Conservation (phyloP, 2,888 invertebrate genomes). For the Podabrus alpinus region DNA sequence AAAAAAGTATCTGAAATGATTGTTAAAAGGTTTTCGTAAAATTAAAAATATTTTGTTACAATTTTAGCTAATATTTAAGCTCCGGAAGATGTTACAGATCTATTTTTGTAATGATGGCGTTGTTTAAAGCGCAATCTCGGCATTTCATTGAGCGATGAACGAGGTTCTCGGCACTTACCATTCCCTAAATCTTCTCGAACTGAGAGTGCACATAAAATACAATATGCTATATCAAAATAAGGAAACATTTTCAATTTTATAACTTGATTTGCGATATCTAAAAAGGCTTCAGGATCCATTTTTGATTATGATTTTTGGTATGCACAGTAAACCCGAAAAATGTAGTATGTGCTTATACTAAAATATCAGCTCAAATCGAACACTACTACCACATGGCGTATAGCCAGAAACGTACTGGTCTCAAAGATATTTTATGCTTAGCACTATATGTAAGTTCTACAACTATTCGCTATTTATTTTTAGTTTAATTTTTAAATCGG, state of each 20-base stretch:
- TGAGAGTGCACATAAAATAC: constrained; percentile 89
- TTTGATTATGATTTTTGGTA: constrained; percentile 30
- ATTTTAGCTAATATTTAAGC: not conserved
- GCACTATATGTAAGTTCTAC: constrained; percentile 17
- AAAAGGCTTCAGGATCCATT: constrained; percentile 96
- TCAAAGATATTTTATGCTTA: constrained; percentile 25
- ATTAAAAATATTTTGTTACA: not conserved
- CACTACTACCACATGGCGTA: constrained; percentile 22
- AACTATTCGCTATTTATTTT: constrained; percentile 26
- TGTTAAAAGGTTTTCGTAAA: not conserved
- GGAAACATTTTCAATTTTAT: constrained; percentile 99
- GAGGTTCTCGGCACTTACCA: constrained; percentile 63
- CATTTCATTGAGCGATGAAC: constrained; percentile 9
- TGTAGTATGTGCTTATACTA: constrained; percentile 16
- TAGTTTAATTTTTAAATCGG: constrained; percentile 19
- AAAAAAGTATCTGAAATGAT: not conserved
- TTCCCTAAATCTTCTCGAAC: constrained; percentile 93
- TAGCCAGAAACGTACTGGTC: constrained; percentile 28
- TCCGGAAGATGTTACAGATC: not conserved
- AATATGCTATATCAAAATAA: constrained; percentile 98
- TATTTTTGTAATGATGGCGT: constrained; percentile 8
- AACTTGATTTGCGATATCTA: constrained; percentile 98
- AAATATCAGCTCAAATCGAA: constrained; percentile 30
- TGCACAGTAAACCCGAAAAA: constrained; percentile 21
- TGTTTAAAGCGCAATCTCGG: constrained; percentile 13